A percentile compares a stretch with the other conserved stretches of the same genome.
Conservation (phyloP, 2,888 invertebrate genomes). For the Andrena dorsata region DNA sequence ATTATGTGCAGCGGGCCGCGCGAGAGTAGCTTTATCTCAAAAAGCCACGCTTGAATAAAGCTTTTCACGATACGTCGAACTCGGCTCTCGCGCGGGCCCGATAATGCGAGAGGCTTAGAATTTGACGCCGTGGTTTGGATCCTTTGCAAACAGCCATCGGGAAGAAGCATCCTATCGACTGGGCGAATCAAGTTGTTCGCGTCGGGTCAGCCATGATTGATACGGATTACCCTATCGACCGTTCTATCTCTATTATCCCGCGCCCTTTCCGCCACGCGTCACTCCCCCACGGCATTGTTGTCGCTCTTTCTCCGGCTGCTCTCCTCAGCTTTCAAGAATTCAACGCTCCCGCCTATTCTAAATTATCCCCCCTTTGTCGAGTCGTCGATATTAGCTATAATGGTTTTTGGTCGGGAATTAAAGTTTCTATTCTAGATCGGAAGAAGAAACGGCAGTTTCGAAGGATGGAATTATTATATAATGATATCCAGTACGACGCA, state of each 20-base stretch:
- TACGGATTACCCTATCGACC: constrained; percentile 17
- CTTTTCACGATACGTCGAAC: constrained; percentile 57
- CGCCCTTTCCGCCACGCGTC: background rate
- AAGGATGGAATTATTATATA: background rate
- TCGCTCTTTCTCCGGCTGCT: constrained; percentile 1
- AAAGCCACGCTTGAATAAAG: constrained; percentile 50
- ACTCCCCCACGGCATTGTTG: constrained; percentile 11
- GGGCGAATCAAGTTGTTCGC: constrained; percentile 23
- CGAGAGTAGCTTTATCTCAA: constrained; percentile 34
- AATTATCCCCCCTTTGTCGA: background rate
- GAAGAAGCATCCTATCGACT: constrained; percentile 11
- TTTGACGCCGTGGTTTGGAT: constrained; percentile 24
- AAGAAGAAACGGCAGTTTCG: no score
- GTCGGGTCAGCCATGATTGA: constrained; percentile 28
- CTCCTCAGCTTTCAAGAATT: background rate
- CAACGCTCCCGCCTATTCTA: background rate
- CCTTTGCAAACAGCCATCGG: constrained; percentile 25
- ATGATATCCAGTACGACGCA: background rate
- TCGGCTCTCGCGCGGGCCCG: constrained; percentile 18
- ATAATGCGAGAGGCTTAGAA: constrained; percentile 32
- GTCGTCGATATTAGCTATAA: background rate
- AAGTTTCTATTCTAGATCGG: background rate
- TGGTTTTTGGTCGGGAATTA: background rate
- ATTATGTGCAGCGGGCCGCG: constrained; percentile 10
- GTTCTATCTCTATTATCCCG: constrained; percentile 17